Conservation (phyloP, 2,113 vertebrate species). For the Coturnix japonica region DNA sequence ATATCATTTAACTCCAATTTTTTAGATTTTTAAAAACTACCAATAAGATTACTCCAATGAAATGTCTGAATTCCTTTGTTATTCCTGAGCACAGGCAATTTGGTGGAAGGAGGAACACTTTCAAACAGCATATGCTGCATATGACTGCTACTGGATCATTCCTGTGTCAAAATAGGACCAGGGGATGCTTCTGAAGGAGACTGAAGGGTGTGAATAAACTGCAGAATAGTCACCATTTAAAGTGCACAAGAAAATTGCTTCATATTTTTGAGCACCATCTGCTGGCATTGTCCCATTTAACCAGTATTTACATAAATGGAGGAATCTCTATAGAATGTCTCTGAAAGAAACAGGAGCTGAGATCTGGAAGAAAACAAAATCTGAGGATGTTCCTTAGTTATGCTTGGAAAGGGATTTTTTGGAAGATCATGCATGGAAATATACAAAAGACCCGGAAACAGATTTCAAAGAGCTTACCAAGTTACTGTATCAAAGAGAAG, state of each 20-base stretch:
- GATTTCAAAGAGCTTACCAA: background rate
- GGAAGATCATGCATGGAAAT: background rate
- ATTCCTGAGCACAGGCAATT: background rate
- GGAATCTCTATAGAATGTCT: background rate
- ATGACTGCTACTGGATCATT: background rate
- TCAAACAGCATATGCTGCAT: background rate
- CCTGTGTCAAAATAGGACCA: background rate
- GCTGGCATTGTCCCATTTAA: conserved; percentile 24
- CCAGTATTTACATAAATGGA: conserved; percentile 1
- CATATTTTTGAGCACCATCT: conserved; percentile 50
- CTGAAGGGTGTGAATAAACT: background rate
- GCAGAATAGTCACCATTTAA: background rate
- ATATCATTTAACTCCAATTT: background rate
- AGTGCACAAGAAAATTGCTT: background rate
- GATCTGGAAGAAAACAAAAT: background rate
- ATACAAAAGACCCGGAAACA: background rate
- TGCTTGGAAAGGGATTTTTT: background rate
- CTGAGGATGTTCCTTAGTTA: background rate
- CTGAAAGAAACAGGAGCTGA: background rate
- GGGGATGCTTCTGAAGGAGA: background rate
- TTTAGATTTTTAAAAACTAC: background rate
- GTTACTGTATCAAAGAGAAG: background rate
- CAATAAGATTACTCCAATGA: background rate
- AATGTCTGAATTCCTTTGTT: background rate
- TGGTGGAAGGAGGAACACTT: background rate